Evolutionary conservation across 2,113 vertebrate genomes (phyloP).

Genomic region (Pelvicachromis taeniatus): DNA sequence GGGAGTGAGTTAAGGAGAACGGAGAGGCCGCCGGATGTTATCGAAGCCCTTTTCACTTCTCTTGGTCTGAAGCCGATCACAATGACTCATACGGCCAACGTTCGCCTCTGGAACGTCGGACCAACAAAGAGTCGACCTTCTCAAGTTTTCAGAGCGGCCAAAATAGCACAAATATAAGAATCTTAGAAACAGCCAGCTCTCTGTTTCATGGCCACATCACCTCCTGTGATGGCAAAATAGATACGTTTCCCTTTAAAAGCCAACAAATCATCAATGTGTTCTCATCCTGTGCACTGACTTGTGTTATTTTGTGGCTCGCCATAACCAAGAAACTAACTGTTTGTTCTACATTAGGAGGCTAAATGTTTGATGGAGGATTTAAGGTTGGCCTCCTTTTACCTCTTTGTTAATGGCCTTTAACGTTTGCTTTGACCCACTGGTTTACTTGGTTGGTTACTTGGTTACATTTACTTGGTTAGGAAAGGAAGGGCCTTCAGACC

Average conservation of each 20-base stretch:
- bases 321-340: background rate
- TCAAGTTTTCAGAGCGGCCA: background rate
- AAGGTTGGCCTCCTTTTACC: background rate
- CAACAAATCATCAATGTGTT: rapidly evolving
- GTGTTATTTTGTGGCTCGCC: background rate
- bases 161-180: background rate
- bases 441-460: background rate
- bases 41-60: conserved; percentile 33
- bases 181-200: background rate
- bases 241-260: background rate
- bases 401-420: background rate
- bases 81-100: background rate
- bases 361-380: background rate
- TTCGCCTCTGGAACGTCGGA: background rate
- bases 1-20: conserved; percentile 32
- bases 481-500: background rate
- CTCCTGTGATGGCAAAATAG: background rate
- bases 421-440: background rate
- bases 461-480: too few relatives aligned
- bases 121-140: background rate
- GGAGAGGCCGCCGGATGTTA: conserved; percentile 13
- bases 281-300: background rate
- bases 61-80: conserved; percentile 18
- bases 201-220: background rate
- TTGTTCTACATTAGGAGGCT: background rate